Conservation (phyloP, 2,113 vertebrate genomes). For the Hemiscyllium ocellatum region DNA sequence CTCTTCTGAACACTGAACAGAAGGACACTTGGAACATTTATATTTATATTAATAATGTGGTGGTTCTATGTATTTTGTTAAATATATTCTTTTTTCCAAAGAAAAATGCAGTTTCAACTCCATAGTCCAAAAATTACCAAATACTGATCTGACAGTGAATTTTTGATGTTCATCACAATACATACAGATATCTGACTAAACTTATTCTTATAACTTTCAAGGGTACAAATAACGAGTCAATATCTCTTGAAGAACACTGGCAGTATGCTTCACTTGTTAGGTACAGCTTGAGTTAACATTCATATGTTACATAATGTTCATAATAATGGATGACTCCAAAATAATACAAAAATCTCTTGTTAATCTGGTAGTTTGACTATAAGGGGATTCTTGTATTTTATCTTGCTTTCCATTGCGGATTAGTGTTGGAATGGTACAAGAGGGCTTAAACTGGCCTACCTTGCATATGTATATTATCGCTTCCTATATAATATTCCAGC, state of each 20-base stretch:
- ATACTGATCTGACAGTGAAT: no score
- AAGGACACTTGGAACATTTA: no score
- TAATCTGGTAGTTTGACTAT: not conserved
- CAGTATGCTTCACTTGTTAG: not conserved
- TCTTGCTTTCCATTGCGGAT: not conserved
- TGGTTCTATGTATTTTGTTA: no score
- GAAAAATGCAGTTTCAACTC: no score
- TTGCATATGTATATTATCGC: not conserved
- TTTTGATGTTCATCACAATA: no score
- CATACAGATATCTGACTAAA: no score
- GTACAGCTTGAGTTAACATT: not conserved
- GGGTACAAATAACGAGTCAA: not conserved
- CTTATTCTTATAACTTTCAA: not conserved
- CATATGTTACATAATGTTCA: fast-evolving
- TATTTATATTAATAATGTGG: no score
- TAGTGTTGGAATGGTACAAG: not conserved
- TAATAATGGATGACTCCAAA: not conserved
- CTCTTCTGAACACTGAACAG: no score
- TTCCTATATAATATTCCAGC: not conserved
- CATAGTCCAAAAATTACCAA: no score
- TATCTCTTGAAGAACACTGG: no score
- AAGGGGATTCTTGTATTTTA: fast-evolving
- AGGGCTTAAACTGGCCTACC: not conserved
- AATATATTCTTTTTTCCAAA: no score
- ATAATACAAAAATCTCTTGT: not conserved